A percentile compares a stretch with the other conserved stretches of the same genome.
Conservation (phyloP, 2,113 vertebrate species). For the Gobiocypris rarus region DNA sequence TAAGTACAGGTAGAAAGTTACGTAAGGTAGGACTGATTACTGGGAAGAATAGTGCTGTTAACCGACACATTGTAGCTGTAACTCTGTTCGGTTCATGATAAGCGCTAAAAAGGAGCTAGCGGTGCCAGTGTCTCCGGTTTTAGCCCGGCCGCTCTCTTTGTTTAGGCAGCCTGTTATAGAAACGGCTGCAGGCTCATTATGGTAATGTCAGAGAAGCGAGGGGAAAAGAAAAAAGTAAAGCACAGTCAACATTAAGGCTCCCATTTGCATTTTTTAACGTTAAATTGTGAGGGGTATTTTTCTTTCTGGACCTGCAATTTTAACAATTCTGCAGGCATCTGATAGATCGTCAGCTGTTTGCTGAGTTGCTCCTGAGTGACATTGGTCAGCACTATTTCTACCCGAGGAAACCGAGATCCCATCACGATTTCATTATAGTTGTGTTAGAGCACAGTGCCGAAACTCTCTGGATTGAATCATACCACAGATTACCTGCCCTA, state of each 20-base stretch:
- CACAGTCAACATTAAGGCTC: conserved; percentile 33
- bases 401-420: conserved; percentile 26
- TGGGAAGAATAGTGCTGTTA: conserved; percentile 68
- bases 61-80: conserved; percentile 73
- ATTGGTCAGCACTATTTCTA: conserved; percentile 38
- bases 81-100: conserved; percentile 76
- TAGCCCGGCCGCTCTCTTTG: conserved; percentile 48
- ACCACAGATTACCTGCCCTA: neutral
- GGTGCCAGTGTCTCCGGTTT: conserved; percentile 43
- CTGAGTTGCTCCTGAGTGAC: conserved; percentile 30
- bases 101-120: conserved; percentile 60
- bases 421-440: conserved; percentile 44
- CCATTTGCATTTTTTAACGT: conserved; percentile 48
- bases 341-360: conserved; percentile 41
- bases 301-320: conserved; percentile 21
- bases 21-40: conserved; percentile 77
- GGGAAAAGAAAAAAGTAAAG: conserved; percentile 41
- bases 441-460: conserved; percentile 16
- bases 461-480: conserved; percentile 33
- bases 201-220: conserved; percentile 48
- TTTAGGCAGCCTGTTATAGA: conserved; percentile 46
- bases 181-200: conserved; percentile 56
- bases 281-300: neutral
- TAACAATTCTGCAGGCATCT: conserved; percentile 13
- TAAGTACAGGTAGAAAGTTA: conserved; percentile 82